These are phyloP conservation scores for Malthinus seriepunctatus DNA, from an alignment of 2,888 invertebrate species.

Conservation along the genomic window DNA sequence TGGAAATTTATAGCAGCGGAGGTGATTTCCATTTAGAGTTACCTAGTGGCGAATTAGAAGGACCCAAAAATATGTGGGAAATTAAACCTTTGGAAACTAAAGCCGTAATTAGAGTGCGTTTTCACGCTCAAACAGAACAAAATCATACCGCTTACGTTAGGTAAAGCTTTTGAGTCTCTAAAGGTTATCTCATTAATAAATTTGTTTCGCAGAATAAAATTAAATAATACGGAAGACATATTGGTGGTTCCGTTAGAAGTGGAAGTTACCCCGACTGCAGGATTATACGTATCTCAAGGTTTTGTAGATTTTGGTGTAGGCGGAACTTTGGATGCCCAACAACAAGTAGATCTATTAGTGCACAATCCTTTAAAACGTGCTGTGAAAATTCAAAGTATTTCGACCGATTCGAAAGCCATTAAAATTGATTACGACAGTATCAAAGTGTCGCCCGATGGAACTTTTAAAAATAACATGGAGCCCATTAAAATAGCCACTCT, in stretches of 20 bases:
- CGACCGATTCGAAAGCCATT: constrained; percentile 67
- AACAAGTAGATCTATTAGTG: constrained; percentile 63
- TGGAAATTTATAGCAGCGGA: constrained; percentile 85
- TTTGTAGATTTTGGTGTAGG: constrained; percentile 83
- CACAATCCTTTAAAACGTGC: constrained; percentile 69
- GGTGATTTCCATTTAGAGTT: constrained; percentile 87
- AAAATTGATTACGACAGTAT: constrained; percentile 68
- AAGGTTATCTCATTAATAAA: neutral
- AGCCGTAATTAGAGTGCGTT: constrained; percentile 84
- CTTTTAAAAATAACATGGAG: constrained; percentile 49
- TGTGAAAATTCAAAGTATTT: constrained; percentile 66
- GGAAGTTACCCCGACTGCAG: constrained; percentile 71
- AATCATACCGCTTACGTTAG: constrained; percentile 86
- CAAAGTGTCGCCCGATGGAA: constrained; percentile 66
- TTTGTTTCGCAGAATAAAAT: constrained; percentile 62
- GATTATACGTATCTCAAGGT: constrained; percentile 77
- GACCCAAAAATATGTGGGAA: constrained; percentile 84
- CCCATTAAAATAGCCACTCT: constrained; percentile 66
- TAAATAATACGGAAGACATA: constrained; percentile 67
- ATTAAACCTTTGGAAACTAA: constrained; percentile 88
- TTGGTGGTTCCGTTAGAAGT: constrained; percentile 84
- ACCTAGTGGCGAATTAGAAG: constrained; percentile 77
- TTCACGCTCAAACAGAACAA: constrained; percentile 74
- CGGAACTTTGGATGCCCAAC: constrained; percentile 69
- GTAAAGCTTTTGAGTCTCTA: constrained; percentile 42